Evolutionary conservation across 1,140 invertebrate genomes (phyloP).

Genomic region (Octopus sinensis): DNA sequence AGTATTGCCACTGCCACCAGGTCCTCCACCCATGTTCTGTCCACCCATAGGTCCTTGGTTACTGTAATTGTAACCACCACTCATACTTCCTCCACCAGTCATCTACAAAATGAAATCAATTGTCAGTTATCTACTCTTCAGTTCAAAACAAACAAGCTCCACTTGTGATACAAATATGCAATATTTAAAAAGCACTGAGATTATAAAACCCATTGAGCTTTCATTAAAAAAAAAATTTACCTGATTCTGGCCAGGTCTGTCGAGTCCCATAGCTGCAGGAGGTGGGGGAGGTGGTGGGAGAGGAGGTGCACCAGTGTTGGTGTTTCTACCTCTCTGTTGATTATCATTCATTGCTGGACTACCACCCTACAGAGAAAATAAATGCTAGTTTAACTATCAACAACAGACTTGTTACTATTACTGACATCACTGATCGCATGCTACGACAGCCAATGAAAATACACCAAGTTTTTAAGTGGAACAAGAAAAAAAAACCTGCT

Average conservation of each 20-base stretch:
- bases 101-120: constrained; percentile 9
- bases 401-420: constrained; percentile 24
- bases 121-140: background rate
- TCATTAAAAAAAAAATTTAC: background rate
- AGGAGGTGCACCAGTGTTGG: constrained; percentile 34
- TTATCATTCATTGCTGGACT: constrained; percentile 57
- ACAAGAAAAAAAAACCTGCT: too few species aligned
- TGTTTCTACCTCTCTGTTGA: constrained; percentile 19
- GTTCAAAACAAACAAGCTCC: too few species aligned
- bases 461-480: too few species aligned
- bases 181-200: too few species aligned
- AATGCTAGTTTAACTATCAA: constrained; percentile 49
- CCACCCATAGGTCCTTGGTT: constrained; percentile 15
- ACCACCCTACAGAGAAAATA: constrained; percentile 48
- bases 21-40: constrained; percentile 12
- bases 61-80: background rate
- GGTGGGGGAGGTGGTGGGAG: constrained; percentile 47
- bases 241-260: constrained; percentile 21
- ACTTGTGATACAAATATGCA: too few species aligned
- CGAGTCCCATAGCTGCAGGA: constrained; percentile 40
- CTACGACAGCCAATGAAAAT: too few species aligned
- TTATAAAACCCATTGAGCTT: too few species aligned
- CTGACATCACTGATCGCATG: background rate
- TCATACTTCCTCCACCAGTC: constrained; percentile 11
- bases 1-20: constrained; percentile 15